Base-by-base conservation (phyloP, 2,888 invertebrate genomes). In the Ypsolopha scabrella region DNA sequence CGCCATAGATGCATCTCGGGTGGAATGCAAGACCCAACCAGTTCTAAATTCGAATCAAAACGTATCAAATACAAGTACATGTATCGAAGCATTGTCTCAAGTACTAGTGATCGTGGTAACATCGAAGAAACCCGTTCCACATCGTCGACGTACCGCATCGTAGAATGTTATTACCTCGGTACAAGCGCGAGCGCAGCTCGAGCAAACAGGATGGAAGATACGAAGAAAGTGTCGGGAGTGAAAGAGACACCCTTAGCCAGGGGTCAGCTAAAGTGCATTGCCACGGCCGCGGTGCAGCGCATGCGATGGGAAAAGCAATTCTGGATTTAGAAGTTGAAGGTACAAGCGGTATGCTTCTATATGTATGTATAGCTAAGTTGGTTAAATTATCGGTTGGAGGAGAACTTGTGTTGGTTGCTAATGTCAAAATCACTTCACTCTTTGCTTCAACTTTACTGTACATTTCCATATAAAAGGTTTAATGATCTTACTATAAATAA, bases 211-310 rank as follows among this genome's bases (percentile, higher is more conserved):
- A 79, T 54, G 58, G 60, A 24, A 57, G 55, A 55, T 63, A 60
- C 66, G 72, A 73, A 24, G 75, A 79, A 78, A 78, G 73, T 68
- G 52, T 52, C 56, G 59, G 55, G 82, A 68, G 74, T 56, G 72
- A 83, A 58, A 58, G 82, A 79, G 85, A 83, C 60, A 64, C 60
- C 56, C 57, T 60, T 65, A 72, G 75, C 77, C 75, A 66, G 78
- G 80, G 86, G 83, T 85, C 83, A 85, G 83, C 75, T 83, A 86
- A 86, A 86, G 86, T 86, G 81, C 86, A 85, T 85, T 86, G 85
- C 82, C 85, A 76, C 79, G 81, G 76, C 72, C 71, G 72, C 72
- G 66, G 72, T 74, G 75, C 76, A 68, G 71, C 68, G 76, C 78
- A 73, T 72, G 70, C 80, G 80, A 78, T 80, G 80, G 76, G 80